Conservation (phyloP, 1,140 invertebrate species). For the Drosophila melanica region DNA sequence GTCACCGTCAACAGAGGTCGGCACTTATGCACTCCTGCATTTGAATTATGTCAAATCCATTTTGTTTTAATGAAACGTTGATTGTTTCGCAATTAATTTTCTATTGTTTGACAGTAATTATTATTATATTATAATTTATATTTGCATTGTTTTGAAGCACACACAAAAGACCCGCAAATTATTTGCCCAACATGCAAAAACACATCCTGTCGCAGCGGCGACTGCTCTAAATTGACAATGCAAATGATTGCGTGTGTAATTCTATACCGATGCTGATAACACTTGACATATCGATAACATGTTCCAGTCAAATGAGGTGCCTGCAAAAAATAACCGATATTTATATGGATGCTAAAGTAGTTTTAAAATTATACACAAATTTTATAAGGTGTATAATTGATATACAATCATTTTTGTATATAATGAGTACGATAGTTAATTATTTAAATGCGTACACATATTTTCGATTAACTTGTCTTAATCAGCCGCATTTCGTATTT, state of each 20-base stretch:
- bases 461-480: too few species aligned
- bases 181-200: slow-evolving; percentile 41
- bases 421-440: neutral
- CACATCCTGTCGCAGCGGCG: slow-evolving; percentile 34
- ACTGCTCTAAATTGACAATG: slow-evolving; percentile 1
- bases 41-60: slow-evolving; percentile 84
- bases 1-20: slow-evolving; percentile 24
- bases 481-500: neutral
- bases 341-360: neutral
- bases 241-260: slow-evolving; percentile 21
- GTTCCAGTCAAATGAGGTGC: slow-evolving; percentile 1
- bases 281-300: slow-evolving; percentile 22
- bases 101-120: slow-evolving; percentile 83
- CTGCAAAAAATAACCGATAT: neutral
- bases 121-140: slow-evolving; percentile 81
- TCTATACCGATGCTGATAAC: slow-evolving; percentile 11
- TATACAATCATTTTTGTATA: too few species aligned
- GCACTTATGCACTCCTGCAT: slow-evolving; percentile 79
- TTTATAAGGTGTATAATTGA: too few species aligned
- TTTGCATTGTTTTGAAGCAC: slow-evolving; percentile 63
- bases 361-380: neutral
- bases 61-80: slow-evolving; percentile 83
- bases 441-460: too few species aligned
- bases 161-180: slow-evolving; percentile 31
- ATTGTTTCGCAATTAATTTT: slow-evolving; percentile 83